phyloP scores from a whole-genome alignment of 2,888 invertebrate genomes.

The Merodon equestris region DNA sequence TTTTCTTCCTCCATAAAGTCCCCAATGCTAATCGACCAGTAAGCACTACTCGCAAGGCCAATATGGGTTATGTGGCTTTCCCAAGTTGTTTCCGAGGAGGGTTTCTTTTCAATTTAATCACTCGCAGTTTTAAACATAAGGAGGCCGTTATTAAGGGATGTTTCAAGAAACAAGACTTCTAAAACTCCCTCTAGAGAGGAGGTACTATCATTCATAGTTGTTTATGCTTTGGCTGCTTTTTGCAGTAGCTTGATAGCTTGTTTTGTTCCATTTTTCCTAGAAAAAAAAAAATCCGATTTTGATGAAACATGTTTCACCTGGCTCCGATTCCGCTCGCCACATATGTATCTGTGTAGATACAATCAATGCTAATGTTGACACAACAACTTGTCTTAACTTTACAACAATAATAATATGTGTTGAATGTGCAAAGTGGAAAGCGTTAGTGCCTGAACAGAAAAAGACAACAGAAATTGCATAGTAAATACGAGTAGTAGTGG shows the following conservation, averaged over 20 bases:
- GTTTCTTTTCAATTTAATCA: no score
- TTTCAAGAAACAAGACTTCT: no score
- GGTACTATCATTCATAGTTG: no score
- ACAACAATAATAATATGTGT: neutral
- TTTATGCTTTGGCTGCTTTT: conserved; percentile 29
- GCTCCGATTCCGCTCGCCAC: conserved; percentile 24
- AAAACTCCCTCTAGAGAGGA: no score
- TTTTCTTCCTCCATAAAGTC: no score
- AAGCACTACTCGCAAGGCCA: no score
- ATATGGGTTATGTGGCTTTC: no score
- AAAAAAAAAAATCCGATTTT: conserved; percentile 1
- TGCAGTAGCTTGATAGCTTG: conserved; percentile 44
- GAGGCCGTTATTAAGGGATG: no score
- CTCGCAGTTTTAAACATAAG: no score
- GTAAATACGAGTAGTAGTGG: no score
- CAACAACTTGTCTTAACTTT: neutral
- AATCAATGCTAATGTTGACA: conserved; percentile 14
- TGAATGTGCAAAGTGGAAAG: neutral
- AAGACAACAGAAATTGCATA: neutral
- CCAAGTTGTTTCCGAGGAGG: no score
- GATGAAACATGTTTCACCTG: conserved; percentile 12
- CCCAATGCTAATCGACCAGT: no score
- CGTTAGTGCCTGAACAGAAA: neutral
- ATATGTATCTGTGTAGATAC: conserved; percentile 13
- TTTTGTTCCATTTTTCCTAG: neutral